Conservation (phyloP, 2,797 vertebrate species). For the Neosilurus mollespiculum region DNA sequence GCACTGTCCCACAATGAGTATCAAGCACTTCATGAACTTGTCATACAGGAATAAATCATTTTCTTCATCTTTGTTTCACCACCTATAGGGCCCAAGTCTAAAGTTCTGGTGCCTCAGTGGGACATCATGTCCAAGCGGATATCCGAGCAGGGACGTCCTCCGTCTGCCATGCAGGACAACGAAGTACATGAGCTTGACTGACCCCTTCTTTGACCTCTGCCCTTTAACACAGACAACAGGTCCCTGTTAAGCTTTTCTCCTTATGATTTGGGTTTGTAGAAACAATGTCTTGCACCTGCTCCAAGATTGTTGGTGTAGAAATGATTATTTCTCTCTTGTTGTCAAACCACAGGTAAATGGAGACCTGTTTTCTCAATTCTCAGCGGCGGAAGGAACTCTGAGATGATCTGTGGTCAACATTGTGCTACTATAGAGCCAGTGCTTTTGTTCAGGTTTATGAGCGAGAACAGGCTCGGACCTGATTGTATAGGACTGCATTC, state of each 20-base stretch:
- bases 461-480: conserved; percentile 70
- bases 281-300: background rate
- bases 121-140: conserved; percentile 93
- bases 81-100: conserved; percentile 86
- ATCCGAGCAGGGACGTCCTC: conserved; percentile 80
- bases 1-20: background rate
- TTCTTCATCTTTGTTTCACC: background rate
- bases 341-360: conserved; percentile 68
- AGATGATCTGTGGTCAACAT: conserved; percentile 44
- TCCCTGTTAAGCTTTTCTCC: conserved; percentile 21
- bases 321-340: conserved; percentile 2
- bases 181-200: conserved; percentile 92
- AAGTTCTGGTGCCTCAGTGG: conserved; percentile 88
- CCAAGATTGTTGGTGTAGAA: conserved; percentile 11
- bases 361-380: conserved; percentile 55
- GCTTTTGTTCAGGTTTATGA: conserved; percentile 70
- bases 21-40: background rate
- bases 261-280: background rate
- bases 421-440: conserved; percentile 62
- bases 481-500: conserved; percentile 80
- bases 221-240: conserved; percentile 39
- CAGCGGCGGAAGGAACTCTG: conserved; percentile 40
- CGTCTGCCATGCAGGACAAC: conserved; percentile 82
- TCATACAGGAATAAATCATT: background rate
- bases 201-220: conserved; percentile 62